Evolutionary conservation across 2,797 vertebrate genomes (phyloP).

Genomic region (Melanotaenia maccullochi): DNA sequence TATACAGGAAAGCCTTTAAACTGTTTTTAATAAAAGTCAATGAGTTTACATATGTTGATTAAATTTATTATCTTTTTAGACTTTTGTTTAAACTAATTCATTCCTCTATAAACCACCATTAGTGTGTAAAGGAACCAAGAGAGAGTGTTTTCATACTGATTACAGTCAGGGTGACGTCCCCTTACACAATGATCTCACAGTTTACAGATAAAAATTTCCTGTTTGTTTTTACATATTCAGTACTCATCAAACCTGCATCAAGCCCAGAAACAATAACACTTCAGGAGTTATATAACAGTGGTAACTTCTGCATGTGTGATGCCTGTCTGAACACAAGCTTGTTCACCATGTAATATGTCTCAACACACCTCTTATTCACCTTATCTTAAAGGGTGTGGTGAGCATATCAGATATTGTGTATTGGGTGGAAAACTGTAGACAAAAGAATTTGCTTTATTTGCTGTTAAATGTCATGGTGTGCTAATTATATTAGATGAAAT

Average conservation of each 20-base stretch:
- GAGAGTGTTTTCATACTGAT: not conserved
- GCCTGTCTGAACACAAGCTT: conserved; percentile 4
- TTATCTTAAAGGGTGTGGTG: not conserved
- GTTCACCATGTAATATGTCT: conserved; percentile 6
- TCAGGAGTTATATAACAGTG: not conserved
- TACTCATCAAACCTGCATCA: not conserved
- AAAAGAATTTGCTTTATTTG: conserved; percentile 48
- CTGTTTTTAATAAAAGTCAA: too few species aligned
- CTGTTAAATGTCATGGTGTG: conserved; percentile 64
- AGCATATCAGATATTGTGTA: conserved; percentile 8
- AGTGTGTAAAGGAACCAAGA: not conserved
- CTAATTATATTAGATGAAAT: conserved; percentile 66
- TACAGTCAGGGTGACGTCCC: not conserved
- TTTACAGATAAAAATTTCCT: not conserved
- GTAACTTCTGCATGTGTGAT: not conserved
- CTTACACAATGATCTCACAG: not conserved
- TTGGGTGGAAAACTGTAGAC: conserved; percentile 31
- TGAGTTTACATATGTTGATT: too few species aligned
- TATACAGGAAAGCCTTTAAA: too few species aligned
- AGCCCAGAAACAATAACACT: not conserved
- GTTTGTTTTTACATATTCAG: not conserved
- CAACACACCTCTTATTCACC: conserved; percentile 2
- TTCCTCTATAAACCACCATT: not conserved
- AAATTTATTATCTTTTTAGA: too few species aligned
- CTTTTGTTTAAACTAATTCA: too few species aligned